Percentiles rank a stretch among this genome's conserved stretches.
phyloP scores from a whole-genome alignment of 1,140 invertebrate genomes.

The Microvelia longipes region DNA sequence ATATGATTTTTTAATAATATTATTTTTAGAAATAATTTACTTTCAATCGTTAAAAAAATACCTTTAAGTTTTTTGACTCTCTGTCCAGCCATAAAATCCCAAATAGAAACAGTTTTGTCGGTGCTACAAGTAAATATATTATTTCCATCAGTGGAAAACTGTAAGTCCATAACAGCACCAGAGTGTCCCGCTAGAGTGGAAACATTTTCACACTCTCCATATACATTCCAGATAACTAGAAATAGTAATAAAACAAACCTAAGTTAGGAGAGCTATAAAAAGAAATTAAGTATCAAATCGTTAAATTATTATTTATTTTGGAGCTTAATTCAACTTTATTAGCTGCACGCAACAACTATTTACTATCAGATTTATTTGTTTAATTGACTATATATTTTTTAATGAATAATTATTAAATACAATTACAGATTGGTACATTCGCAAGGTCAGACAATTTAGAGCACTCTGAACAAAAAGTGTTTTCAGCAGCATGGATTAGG shows the following conservation, averaged over 20 bases:
- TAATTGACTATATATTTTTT: no score
- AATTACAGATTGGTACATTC: no score
- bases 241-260: constrained; percentile 22
- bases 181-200: constrained; percentile 82
- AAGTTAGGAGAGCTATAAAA: not conserved
- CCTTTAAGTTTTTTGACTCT: constrained; percentile 83
- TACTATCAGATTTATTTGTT: no score
- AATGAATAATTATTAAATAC: no score
- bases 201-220: constrained; percentile 96
- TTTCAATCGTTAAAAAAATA: no score
- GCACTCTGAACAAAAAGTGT: no score
- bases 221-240: constrained; percentile 91
- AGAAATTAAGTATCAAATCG: no score
- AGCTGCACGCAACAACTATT: no score
- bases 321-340: not conserved
- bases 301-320: not conserved
- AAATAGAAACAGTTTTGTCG: constrained; percentile 86
- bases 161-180: constrained; percentile 90
- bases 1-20: no score
- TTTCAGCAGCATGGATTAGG: no score
- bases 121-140: constrained; percentile 83
- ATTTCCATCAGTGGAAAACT: constrained; percentile 86
- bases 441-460: no score
- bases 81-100: constrained; percentile 78
- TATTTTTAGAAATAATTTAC: no score